Evolutionary conservation across 2,113 vertebrate species (phyloP).

Genomic region (Uria aalge): DNA sequence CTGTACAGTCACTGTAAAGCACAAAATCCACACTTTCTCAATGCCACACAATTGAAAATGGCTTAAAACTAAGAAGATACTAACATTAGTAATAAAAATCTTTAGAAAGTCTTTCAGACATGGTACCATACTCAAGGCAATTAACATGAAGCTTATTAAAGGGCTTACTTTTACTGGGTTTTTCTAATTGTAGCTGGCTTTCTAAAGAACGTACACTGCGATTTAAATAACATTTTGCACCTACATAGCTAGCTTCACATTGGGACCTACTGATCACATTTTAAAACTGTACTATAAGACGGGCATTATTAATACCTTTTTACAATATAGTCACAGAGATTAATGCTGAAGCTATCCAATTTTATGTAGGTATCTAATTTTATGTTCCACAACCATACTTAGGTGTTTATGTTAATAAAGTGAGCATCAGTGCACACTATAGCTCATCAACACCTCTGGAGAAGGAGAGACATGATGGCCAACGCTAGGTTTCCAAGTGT

Average conservation of each 20-base stretch:
- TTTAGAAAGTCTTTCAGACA: not conserved
- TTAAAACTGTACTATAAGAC: not conserved
- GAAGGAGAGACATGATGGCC: not conserved
- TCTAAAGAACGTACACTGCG: not conserved
- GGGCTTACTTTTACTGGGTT: not conserved
- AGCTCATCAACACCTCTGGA: not conserved
- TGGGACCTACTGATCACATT: not conserved
- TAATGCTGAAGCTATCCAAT: not conserved
- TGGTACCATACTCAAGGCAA: not conserved
- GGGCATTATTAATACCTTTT: not conserved
- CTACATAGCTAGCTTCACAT: not conserved
- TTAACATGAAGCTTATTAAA: not conserved
- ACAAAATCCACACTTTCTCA: not conserved
- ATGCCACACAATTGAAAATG: not conserved
- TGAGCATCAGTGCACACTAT: not conserved
- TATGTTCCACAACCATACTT: not conserved
- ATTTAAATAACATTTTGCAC: not conserved
- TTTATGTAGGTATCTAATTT: not conserved
- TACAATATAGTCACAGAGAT: not conserved
- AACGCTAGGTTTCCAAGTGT: not conserved
- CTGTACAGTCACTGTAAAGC: not conserved
- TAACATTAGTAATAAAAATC: not conserved
- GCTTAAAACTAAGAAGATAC: not conserved
- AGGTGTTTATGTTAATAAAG: not conserved
- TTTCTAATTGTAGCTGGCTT: not conserved